These are phyloP conservation scores for Neosalanx taihuensis DNA, from an alignment of 2,797 vertebrate species.

Conservation along the genomic window DNA sequence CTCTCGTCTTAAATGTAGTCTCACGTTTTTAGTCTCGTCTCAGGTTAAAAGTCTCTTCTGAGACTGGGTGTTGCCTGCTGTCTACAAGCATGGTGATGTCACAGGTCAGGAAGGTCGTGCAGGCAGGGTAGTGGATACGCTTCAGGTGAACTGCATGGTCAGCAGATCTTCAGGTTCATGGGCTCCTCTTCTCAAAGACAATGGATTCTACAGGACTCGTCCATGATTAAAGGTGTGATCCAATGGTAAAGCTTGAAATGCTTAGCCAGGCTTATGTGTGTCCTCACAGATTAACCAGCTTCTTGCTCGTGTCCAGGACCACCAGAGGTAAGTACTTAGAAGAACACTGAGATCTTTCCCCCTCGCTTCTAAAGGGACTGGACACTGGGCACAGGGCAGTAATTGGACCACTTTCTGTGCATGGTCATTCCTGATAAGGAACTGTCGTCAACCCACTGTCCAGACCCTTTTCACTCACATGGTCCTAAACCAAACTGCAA, in stretches of 20 bases:
- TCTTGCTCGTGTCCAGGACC: slow-evolving; percentile 69
- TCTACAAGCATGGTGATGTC: neutral
- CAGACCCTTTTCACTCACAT: neutral
- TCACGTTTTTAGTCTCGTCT: neutral
- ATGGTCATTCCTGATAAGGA: neutral
- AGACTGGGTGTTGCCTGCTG: slow-evolving; percentile 1
- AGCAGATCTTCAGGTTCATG: neutral
- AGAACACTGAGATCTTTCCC: neutral
- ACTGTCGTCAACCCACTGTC: neutral
- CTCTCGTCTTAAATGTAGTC: neutral
- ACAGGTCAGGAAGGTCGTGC: neutral
- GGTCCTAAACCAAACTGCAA: no score
- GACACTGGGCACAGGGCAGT: neutral
- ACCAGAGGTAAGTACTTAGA: slow-evolving; percentile 66
- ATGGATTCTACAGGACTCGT: neutral
- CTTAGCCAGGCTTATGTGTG: slow-evolving; percentile 23
- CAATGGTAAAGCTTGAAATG: neutral
- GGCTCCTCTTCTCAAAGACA: neutral
- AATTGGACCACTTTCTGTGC: neutral
- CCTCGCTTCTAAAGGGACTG: neutral
- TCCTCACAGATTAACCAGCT: slow-evolving; percentile 72
- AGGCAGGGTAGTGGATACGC: neutral
- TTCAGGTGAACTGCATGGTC: neutral
- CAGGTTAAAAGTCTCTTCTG: neutral
- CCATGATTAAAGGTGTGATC: neutral